phyloP scores from a whole-genome alignment of 2,888 invertebrate species.

The Bursaphelenchus okinawaensis region DNA sequence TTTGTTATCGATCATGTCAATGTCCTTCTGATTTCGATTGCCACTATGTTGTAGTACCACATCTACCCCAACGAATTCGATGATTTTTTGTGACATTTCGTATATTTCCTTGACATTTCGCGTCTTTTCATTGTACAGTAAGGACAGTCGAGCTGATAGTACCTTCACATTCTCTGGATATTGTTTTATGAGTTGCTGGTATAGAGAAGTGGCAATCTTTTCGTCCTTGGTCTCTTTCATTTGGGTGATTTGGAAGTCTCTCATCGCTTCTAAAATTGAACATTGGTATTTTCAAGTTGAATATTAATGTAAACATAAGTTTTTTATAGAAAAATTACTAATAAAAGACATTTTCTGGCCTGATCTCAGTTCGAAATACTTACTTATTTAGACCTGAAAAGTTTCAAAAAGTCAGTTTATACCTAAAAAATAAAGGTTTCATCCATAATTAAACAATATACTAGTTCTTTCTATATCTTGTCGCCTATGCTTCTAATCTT shows the following conservation, averaged over 20 bases:
- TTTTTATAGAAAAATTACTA: too few species aligned
- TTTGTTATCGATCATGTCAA: background rate
- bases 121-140: slow-evolving; percentile 60
- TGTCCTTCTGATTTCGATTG: background rate
- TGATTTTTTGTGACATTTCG: background rate
- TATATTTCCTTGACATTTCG: background rate
- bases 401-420: too few species aligned
- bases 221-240: slow-evolving; percentile 68
- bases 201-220: slow-evolving; percentile 28
- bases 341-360: too few species aligned
- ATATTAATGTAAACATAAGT: too few species aligned
- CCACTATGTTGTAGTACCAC: background rate
- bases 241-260: slow-evolving; percentile 79
- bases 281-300: too few species aligned
- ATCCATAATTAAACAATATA: too few species aligned
- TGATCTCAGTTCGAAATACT: too few species aligned
- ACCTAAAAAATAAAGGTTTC: too few species aligned
- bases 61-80: background rate
- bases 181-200: slow-evolving; percentile 24
- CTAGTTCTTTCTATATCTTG: too few species aligned
- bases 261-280: slow-evolving; percentile 68
- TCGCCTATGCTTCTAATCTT: too few species aligned
- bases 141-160: slow-evolving; percentile 74
- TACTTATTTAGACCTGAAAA: too few species aligned
- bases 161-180: slow-evolving; percentile 71